Evolutionary conservation across 1,140 invertebrate species (phyloP).

Genomic region (Sminthurides bifidus): DNA sequence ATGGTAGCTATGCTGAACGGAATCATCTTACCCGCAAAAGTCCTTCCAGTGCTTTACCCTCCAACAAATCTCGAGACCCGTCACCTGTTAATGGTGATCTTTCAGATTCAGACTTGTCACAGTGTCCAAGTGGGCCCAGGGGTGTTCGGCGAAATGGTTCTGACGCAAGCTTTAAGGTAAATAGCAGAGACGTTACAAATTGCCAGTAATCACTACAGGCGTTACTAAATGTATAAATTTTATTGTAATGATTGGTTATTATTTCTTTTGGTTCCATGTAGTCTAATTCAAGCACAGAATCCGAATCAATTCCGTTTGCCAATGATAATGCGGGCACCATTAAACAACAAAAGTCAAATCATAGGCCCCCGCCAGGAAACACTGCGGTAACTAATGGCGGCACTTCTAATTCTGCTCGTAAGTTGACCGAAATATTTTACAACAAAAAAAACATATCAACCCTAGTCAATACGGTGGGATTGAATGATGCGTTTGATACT

Average conservation of each 20-base stretch:
- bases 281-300: constrained; percentile 90
- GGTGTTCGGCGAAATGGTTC: constrained; percentile 50
- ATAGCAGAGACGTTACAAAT: constrained; percentile 1
- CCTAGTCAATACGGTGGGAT: neutral
- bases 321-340: constrained; percentile 98
- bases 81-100: constrained; percentile 28
- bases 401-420: neutral
- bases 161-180: constrained; percentile 73
- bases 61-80: constrained; percentile 25
- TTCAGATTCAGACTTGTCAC: constrained; percentile 20
- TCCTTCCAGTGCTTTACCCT: neutral
- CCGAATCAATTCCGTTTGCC: constrained; percentile 92
- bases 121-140: constrained; percentile 16
- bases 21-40: constrained; percentile 18
- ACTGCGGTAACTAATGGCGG: neutral
- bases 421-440: neutral
- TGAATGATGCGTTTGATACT: neutral
- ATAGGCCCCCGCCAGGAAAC: neutral
- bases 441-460: neutral
- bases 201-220: neutral
- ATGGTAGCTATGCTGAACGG: neutral
- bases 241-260: neutral
- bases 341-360: constrained; percentile 51
- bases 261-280: constrained; percentile 40
- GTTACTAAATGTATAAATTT: neutral